phyloP scores from a whole-genome alignment of 2,797 vertebrate genomes.

The Macroramphosus scolopax region DNA sequence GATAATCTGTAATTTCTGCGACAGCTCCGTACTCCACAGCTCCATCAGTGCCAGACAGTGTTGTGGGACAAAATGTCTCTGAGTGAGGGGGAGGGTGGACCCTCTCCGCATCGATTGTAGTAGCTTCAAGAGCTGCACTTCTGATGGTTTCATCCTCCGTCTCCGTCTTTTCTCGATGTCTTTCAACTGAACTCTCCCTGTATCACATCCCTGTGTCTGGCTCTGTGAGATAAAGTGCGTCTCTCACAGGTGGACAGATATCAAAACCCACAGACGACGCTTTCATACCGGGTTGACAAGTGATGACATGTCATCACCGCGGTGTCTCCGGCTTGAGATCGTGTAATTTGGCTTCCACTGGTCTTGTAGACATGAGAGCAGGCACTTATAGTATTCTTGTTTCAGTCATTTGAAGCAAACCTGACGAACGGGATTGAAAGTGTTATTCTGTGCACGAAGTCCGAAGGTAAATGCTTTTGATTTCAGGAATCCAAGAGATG shows the following conservation, averaged over 20 bases:
- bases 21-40: slow-evolving; percentile 19
- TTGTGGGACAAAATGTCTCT: slow-evolving; percentile 29
- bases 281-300: slow-evolving; percentile 24
- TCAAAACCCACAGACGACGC: slow-evolving; percentile 39
- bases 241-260: slow-evolving; percentile 44
- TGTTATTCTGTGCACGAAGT: no score
- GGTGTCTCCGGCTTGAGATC: slow-evolving; percentile 21
- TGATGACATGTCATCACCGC: slow-evolving; percentile 38
- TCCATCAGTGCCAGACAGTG: slow-evolving; percentile 19
- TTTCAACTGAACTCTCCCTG: slow-evolving; percentile 13
- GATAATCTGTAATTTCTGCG: no score
- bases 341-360: not conserved
- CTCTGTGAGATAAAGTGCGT: slow-evolving; percentile 52
- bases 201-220: slow-evolving; percentile 42
- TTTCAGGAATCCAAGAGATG: no score
- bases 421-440: no score
- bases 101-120: slow-evolving; percentile 51
- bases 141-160: slow-evolving; percentile 41
- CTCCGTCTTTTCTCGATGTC: slow-evolving; percentile 11
- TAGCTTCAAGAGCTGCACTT: slow-evolving; percentile 34
- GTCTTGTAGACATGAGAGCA: no score
- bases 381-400: no score
- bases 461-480: no score
- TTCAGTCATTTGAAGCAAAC: no score
- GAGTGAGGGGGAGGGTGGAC: slow-evolving; percentile 33